Percentiles rank a stretch among this genome's conserved stretches.
These are phyloP conservation scores for Platysternon megacephalum DNA, from an alignment of 2,113 vertebrate species.

Conservation along the genomic window DNA sequence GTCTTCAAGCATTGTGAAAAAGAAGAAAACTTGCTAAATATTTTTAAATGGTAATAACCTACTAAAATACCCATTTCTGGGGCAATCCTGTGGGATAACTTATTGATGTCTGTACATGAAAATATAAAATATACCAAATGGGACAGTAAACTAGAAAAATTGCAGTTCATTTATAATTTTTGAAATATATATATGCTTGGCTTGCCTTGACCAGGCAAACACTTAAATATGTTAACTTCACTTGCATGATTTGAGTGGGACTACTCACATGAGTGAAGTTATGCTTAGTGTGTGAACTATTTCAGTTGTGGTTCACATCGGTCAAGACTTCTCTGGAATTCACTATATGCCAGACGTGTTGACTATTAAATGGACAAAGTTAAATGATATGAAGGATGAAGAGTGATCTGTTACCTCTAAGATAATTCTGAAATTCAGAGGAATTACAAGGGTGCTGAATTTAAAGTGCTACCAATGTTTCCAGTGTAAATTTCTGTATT, in stretches of 20 bases:
- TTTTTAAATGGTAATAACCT: not conserved
- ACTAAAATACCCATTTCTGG: not conserved
- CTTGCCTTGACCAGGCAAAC: not conserved
- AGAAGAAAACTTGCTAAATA: not conserved
- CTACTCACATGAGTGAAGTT: not conserved
- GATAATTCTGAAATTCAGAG: conserved; percentile 33
- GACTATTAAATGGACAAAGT: not conserved
- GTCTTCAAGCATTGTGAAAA: not conserved
- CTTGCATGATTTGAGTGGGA: not conserved
- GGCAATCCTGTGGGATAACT: not conserved
- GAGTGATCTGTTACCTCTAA: conserved; percentile 15
- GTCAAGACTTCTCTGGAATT: not conserved
- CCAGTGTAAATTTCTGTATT: not conserved
- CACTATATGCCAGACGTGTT: conserved; percentile 16
- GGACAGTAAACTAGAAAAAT: not conserved
- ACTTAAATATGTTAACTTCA: not conserved
- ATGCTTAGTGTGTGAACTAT: not conserved
- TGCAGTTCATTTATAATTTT: not conserved
- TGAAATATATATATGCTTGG: not conserved
- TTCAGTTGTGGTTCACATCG: not conserved
- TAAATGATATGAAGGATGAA: not conserved
- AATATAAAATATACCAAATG: not conserved
- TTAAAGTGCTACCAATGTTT: conserved; percentile 26
- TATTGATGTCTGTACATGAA: not conserved
- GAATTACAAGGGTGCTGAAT: conserved; percentile 3